These are phyloP conservation scores for Ariolimax columbianus DNA, from an alignment of 2,888 invertebrate species.

Conservation along the genomic window DNA sequence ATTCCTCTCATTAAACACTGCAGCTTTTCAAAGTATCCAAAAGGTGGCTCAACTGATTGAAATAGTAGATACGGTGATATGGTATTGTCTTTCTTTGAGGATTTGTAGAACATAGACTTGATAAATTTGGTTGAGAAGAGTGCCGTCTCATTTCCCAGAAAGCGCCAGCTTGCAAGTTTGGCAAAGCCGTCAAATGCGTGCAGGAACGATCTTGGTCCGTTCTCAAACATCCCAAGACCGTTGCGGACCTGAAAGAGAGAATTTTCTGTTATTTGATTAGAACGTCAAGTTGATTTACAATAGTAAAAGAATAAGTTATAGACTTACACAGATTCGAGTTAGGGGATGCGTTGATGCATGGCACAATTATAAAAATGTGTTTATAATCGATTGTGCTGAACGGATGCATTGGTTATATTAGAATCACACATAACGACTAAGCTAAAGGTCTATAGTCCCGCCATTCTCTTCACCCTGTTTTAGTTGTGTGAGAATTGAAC, in stretches of 20 bases:
- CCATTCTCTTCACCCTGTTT: no score
- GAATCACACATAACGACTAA: no score
- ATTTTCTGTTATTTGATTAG: neutral
- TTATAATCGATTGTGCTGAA: no score
- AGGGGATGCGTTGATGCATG: no score
- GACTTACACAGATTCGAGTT: no score
- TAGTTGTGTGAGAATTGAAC: no score
- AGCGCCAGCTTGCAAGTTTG: constrained; percentile 67
- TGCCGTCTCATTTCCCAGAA: constrained; percentile 63
- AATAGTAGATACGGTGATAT: constrained; percentile 73
- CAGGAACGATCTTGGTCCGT: constrained; percentile 62
- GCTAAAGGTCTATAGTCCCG: no score
- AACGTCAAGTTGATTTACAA: no score
- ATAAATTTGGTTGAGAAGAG: constrained; percentile 67
- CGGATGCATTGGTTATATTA: no score
- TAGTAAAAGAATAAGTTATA: no score
- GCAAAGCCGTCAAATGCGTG: constrained; percentile 72
- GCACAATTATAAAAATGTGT: no score
- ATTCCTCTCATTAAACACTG: constrained; percentile 69
- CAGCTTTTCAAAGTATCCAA: constrained; percentile 63
- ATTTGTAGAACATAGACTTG: constrained; percentile 66
- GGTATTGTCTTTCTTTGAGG: constrained; percentile 60
- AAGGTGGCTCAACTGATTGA: constrained; percentile 67
- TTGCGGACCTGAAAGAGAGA: constrained; percentile 65
- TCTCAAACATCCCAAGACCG: constrained; percentile 69